A percentile compares a stretch with the other conserved stretches of the same genome.
These are phyloP conservation scores for Drosophila orosa DNA, from an alignment of 1,140 invertebrate species.

Conservation along the genomic window DNA sequence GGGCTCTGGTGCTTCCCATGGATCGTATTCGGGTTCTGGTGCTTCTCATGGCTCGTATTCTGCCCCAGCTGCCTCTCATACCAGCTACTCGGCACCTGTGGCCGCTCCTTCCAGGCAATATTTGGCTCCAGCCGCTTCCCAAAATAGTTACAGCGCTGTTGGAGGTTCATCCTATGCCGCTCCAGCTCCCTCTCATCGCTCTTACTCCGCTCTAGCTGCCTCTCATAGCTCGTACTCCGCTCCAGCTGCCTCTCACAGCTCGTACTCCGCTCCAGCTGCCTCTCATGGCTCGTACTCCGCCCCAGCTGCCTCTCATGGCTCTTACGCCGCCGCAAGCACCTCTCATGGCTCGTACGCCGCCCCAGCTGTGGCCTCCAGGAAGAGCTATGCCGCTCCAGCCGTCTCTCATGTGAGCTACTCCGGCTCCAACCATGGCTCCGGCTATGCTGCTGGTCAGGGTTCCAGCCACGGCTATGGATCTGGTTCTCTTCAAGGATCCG, in stretches of 20 bases:
- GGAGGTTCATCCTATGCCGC: constrained; percentile 6
- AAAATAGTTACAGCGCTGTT: constrained; percentile 11
- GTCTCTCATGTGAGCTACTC: constrained; percentile 37
- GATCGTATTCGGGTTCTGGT: constrained; percentile 10
- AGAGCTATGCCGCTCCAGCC: constrained; percentile 36
- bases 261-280: constrained; percentile 19
- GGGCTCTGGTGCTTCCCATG: constrained; percentile 1
- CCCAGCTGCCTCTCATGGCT: constrained; percentile 12
- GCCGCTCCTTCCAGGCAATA: constrained; percentile 52
- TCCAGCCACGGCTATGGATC: constrained; percentile 18
- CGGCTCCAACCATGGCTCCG: constrained; percentile 26
- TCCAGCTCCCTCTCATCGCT: constrained; percentile 1
- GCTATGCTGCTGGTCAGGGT: constrained; percentile 7
- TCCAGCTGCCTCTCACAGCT: constrained; percentile 12
- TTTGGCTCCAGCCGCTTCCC: constrained; percentile 37
- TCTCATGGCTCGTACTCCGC: constrained; percentile 5
- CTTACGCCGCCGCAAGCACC: constrained; percentile 23
- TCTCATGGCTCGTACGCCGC: constrained; percentile 18
- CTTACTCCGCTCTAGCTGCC: constrained; percentile 16
- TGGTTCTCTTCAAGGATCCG: constrained; percentile 14
- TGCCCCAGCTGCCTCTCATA: constrained; percentile 23
- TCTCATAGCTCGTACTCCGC: constrained; percentile 34
- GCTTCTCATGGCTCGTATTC: constrained; percentile 14
- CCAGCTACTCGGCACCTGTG: too few relatives aligned
- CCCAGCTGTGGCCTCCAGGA: constrained; percentile 10